Percentiles rank a stretch among this genome's conserved stretches.
Conservation (phyloP, 2,113 vertebrate species). For the Excalfactoria chinensis region DNA sequence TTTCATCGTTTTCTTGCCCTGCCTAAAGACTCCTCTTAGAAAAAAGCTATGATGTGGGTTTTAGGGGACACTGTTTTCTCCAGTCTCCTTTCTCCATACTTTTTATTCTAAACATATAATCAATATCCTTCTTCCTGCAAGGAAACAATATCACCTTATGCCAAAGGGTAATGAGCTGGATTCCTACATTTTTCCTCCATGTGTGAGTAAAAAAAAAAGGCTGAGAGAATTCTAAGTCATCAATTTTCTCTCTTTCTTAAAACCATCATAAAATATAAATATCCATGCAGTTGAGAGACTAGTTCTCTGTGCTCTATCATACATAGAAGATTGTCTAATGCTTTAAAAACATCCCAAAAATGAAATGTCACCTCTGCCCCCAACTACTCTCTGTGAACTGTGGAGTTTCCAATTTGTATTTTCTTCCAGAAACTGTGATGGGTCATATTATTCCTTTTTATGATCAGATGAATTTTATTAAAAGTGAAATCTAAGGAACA, state of each 20-base stretch:
- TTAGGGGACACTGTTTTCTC: not conserved
- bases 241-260: not conserved
- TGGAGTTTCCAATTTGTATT: not conserved
- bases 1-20: not conserved
- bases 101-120: not conserved
- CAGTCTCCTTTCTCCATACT: not conserved
- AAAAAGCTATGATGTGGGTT: fast-evolving
- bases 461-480: not conserved
- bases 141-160: not conserved
- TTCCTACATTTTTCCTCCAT: not conserved
- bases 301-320: not conserved
- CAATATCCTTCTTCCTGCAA: not conserved
- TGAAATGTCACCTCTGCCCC: not conserved
- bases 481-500: not conserved
- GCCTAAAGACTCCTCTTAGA: not conserved
- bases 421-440: not conserved
- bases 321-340: not conserved
- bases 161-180: not conserved
- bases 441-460: not conserved
- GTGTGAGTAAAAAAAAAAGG: not conserved
- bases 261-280: not conserved
- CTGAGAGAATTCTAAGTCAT: not conserved
- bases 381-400: not conserved
- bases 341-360: not conserved
- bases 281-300: fast-evolving